Percentiles rank a stretch among this genome's conserved stretches.
Conservation (phyloP, 2,888 invertebrate species). For the Anoncus sp. region DNA sequence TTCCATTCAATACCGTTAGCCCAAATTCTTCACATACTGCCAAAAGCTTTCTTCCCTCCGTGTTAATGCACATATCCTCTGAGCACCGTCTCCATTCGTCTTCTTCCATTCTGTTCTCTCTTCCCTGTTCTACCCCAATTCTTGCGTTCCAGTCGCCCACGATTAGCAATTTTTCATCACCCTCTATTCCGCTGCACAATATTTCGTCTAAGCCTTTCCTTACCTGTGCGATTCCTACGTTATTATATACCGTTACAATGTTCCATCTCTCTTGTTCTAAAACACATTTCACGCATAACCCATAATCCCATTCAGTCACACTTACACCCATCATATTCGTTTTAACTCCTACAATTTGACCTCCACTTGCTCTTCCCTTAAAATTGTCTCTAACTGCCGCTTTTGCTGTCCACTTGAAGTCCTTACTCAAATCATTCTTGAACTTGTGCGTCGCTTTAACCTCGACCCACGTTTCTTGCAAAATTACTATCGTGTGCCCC, state of each 20-base stretch:
- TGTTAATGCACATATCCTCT: conserved; percentile 12
- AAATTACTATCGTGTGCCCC: background rate
- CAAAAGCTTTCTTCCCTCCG: conserved; percentile 13
- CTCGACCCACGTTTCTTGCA: conserved; percentile 34
- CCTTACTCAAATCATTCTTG: background rate
- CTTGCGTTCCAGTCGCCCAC: conserved; percentile 33
- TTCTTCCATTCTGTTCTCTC: background rate
- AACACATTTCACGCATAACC: background rate
- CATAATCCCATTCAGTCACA: conserved; percentile 9
- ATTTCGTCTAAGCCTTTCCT: background rate
- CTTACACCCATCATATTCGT: background rate
- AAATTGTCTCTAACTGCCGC: background rate
- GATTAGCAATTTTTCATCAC: background rate
- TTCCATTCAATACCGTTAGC: conserved; percentile 20
- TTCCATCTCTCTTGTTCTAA: background rate
- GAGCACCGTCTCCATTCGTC: conserved; percentile 3
- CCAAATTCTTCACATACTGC: conserved; percentile 18
- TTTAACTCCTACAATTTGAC: conserved; percentile 22
- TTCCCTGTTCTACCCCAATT: conserved; percentile 14
- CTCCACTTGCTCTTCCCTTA: conserved; percentile 27
- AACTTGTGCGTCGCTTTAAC: background rate
- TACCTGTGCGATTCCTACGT: conserved; percentile 2
- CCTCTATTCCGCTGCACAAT: background rate
- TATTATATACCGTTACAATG: conserved; percentile 32
- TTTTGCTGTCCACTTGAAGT: conserved; percentile 11